phyloP scores from a whole-genome alignment of 2,888 invertebrate species.

The Mellilla xanthometata region DNA sequence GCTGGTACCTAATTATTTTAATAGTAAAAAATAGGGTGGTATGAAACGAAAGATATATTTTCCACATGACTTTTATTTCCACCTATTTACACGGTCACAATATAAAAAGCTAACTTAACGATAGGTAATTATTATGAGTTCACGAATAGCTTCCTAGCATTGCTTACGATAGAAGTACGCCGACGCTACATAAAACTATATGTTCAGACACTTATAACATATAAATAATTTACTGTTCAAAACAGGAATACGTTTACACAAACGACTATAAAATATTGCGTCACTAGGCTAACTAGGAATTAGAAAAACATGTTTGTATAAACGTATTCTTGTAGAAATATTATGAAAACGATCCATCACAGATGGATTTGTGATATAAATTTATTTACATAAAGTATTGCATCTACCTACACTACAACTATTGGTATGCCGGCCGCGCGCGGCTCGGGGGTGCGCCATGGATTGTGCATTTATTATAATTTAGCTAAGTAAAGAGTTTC shows the following conservation, averaged over 20 bases:
- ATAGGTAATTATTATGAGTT: constrained; percentile 56
- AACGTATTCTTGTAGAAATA: constrained; percentile 19
- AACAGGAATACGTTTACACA: constrained; percentile 38
- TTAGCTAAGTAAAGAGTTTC: constrained; percentile 12
- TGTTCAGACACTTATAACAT: constrained; percentile 44
- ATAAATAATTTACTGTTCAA: constrained; percentile 62
- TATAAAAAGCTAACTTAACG: constrained; percentile 42
- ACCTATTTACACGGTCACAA: constrained; percentile 60
- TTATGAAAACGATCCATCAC: constrained; percentile 41
- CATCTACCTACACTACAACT: constrained; percentile 56
- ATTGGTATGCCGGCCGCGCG: constrained; percentile 46
- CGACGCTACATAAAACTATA: constrained; percentile 31
- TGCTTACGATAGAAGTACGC: constrained; percentile 34
- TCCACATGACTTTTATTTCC: constrained; percentile 44
- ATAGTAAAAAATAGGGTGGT: too few species aligned
- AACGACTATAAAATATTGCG: constrained; percentile 23
- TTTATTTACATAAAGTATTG: constrained; percentile 52
- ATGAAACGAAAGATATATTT: neutral
- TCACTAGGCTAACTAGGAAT: neutral
- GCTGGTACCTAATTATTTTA: too few species aligned
- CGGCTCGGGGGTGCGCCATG: constrained; percentile 20
- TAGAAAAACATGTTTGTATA: constrained; percentile 18
- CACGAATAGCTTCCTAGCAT: constrained; percentile 43
- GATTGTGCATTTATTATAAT: constrained; percentile 11
- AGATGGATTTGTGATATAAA: constrained; percentile 53